Conservation (phyloP, 1,140 invertebrate species). For the Drosophila baimaii region DNA sequence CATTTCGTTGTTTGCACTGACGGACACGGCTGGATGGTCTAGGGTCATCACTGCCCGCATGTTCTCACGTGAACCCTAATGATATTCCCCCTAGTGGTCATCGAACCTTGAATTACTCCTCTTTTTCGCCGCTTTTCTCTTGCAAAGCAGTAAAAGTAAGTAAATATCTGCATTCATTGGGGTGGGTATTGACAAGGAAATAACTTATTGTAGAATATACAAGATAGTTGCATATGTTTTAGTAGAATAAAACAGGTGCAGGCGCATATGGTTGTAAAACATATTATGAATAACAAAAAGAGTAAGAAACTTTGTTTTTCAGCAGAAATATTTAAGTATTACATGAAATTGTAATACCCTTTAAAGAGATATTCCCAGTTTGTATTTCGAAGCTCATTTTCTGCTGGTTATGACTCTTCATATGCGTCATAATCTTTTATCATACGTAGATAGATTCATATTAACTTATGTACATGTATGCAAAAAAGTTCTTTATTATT, state of each 20-base stretch:
- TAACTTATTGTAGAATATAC: not conserved
- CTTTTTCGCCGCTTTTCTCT: not conserved
- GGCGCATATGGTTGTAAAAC: not conserved
- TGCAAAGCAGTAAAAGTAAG: not conserved
- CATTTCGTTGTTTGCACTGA: no score
- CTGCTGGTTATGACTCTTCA: no score
- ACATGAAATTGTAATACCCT: no score
- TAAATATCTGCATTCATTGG: no score
- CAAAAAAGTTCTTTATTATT: not conserved
- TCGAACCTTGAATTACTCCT: not conserved
- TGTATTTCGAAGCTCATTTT: no score
- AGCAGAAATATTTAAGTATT: not conserved
- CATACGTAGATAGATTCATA: not conserved
- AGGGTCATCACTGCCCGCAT: not conserved
- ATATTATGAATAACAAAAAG: not conserved
- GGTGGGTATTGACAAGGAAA: not conserved
- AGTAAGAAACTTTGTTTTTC: not conserved
- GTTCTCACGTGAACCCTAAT: not conserved
- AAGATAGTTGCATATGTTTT: not conserved
- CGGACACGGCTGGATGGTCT: not conserved
- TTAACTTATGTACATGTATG: not conserved
- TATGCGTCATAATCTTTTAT: not conserved
- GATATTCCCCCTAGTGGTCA: not conserved
- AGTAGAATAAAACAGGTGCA: not conserved
- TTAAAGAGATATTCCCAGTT: no score